These are phyloP conservation scores for Platycercus adscitus DNA, from an alignment of 2,113 vertebrate species.

Conservation along the genomic window DNA sequence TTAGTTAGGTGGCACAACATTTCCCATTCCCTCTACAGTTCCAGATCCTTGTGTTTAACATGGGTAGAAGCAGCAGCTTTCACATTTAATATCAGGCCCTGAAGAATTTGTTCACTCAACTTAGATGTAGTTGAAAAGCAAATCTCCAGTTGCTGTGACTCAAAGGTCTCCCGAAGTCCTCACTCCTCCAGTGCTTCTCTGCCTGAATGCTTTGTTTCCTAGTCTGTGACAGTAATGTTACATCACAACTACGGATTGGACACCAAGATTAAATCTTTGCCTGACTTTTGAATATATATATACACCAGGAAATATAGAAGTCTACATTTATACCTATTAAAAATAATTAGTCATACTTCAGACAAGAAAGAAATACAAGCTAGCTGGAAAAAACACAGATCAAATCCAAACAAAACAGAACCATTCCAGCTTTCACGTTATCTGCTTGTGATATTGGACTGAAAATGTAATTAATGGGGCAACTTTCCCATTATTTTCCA, in stretches of 20 bases:
- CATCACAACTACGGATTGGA: background rate
- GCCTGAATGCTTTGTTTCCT: background rate
- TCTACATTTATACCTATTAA: background rate
- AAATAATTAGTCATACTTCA: background rate
- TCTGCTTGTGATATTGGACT: background rate
- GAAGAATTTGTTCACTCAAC: background rate
- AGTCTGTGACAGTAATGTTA: background rate
- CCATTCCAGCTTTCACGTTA: background rate
- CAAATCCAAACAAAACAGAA: background rate
- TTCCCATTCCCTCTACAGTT: background rate
- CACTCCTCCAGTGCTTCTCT: background rate
- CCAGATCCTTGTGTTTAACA: background rate
- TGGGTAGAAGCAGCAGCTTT: background rate
- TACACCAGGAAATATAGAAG: background rate
- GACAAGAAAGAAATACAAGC: background rate
- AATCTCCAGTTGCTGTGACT: background rate
- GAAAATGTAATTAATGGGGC: background rate
- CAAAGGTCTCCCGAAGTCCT: background rate
- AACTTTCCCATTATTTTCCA: background rate
- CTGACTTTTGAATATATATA: background rate
- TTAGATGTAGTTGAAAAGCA: background rate
- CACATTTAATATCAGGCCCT: accelerated
- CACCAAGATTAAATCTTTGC: background rate
- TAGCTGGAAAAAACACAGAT: background rate
- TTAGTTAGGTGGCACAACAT: background rate